Evolutionary conservation across 2,888 invertebrate species (phyloP).

Genomic region (Caenorhabditis auriculariae): DNA sequence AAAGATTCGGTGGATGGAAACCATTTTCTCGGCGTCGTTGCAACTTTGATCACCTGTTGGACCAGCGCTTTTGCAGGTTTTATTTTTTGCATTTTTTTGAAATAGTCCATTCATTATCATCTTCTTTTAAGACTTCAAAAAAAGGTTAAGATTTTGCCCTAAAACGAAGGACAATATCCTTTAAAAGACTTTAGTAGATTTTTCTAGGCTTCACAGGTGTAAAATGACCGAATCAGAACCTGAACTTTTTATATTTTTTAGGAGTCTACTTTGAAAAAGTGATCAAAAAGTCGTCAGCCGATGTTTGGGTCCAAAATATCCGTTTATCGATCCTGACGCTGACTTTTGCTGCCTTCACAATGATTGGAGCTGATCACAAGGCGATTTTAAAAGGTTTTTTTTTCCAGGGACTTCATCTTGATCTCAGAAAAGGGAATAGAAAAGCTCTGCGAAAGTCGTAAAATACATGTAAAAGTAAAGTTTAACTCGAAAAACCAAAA

Average conservation of each 20-base stretch:
- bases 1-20: conserved; percentile 8
- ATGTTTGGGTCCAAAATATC: conserved; percentile 58
- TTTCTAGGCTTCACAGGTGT: not conserved
- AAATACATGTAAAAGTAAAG: too few relatives aligned
- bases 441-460: too few relatives aligned
- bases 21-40: conserved; percentile 37
- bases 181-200: too few relatives aligned
- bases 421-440: too few relatives aligned
- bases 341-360: conserved; percentile 45
- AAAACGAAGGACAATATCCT: too few relatives aligned
- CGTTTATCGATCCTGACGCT: conserved; percentile 52
- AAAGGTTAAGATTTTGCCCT: too few relatives aligned
- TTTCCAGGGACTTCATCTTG: too few relatives aligned
- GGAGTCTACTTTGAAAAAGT: conserved; percentile 59
- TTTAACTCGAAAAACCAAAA: too few relatives aligned
- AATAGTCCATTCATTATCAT: too few relatives aligned
- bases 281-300: conserved; percentile 50
- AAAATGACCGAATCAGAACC: not conserved
- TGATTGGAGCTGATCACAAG: conserved; percentile 32
- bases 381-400: conserved; percentile 21
- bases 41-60: conserved; percentile 57
- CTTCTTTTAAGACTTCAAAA: too few relatives aligned
- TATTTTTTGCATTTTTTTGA: too few relatives aligned
- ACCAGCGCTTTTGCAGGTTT: conserved; percentile 55
- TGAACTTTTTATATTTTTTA: conserved; percentile 1